A percentile compares a stretch with the other conserved stretches of the same genome.
These are phyloP conservation scores for Diachasmimorpha longicaudata DNA, from an alignment of 1,140 invertebrate species.

Conservation along the genomic window DNA sequence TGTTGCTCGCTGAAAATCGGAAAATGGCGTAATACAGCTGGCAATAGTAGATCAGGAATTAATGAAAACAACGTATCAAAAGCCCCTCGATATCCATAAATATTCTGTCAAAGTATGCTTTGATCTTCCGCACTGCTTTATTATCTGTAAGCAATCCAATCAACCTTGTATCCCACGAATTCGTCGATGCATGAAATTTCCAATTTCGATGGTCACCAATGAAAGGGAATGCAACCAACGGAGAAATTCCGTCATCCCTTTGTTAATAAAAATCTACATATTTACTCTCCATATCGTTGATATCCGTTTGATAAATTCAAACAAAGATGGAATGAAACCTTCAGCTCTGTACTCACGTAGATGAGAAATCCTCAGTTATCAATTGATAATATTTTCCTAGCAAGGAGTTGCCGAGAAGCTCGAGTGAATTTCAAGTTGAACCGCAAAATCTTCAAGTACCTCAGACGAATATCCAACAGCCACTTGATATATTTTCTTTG, in stretches of 20 bases:
- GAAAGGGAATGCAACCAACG: neutral
- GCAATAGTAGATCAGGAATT: no score
- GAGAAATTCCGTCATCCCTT: neutral
- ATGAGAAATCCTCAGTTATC: neutral
- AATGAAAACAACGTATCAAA: neutral
- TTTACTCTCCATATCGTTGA: no score
- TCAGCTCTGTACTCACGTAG: neutral
- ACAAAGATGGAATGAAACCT: neutral
- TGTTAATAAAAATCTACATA: neutral
- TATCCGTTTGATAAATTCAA: no score
- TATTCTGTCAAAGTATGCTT: neutral
- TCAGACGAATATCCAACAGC: neutral
- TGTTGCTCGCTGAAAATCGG: no score
- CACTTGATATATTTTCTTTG: neutral
- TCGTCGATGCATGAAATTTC: neutral
- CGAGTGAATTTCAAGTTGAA: neutral
- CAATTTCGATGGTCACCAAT: neutral
- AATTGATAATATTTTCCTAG: neutral
- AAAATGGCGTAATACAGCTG: no score
- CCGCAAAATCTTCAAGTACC: neutral
- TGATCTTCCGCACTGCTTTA: neutral
- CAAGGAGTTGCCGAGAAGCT: neutral
- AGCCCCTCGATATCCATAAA: neutral
- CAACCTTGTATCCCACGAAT: neutral
- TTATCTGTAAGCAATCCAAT: conserved; percentile 3